Conservation (phyloP, 2,888 invertebrate genomes). For the Lepidochitona cinerea region DNA sequence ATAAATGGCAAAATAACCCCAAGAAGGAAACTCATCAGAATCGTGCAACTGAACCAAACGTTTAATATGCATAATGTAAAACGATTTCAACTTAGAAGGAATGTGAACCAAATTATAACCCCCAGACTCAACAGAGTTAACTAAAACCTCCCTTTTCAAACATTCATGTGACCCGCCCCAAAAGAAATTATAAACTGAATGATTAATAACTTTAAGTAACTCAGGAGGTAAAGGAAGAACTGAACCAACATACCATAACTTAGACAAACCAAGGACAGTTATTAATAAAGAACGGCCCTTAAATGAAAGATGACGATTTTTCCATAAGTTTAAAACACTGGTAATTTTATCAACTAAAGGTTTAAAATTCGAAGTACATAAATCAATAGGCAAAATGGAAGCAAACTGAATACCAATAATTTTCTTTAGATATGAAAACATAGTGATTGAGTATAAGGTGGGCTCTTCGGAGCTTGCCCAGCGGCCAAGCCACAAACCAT, state of each 20-base stretch:
- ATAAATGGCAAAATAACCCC: neutral
- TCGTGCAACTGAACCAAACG: neutral
- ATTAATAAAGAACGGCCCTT: neutral
- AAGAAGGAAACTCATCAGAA: neutral
- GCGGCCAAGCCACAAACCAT: conserved; percentile 29
- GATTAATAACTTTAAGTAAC: neutral
- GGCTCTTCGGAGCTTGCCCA: conserved; percentile 31
- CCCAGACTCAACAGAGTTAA: neutral
- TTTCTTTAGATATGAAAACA: neutral
- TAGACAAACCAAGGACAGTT: neutral
- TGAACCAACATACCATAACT: conserved; percentile 9
- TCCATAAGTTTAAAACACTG: neutral
- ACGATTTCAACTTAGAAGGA: neutral
- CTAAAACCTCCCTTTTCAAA: neutral
- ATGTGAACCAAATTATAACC: neutral
- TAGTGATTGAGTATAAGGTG: conserved; percentile 27
- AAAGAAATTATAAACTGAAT: neutral
- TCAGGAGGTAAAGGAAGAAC: too few relatives aligned
- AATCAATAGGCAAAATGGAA: neutral
- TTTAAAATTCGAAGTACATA: neutral
- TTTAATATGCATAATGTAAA: neutral
- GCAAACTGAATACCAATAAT: neutral
- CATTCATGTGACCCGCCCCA: neutral
- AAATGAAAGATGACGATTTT: neutral
- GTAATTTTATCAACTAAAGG: neutral